Conservation (phyloP, 2,888 invertebrate genomes). For the Morinoia aosen region DNA sequence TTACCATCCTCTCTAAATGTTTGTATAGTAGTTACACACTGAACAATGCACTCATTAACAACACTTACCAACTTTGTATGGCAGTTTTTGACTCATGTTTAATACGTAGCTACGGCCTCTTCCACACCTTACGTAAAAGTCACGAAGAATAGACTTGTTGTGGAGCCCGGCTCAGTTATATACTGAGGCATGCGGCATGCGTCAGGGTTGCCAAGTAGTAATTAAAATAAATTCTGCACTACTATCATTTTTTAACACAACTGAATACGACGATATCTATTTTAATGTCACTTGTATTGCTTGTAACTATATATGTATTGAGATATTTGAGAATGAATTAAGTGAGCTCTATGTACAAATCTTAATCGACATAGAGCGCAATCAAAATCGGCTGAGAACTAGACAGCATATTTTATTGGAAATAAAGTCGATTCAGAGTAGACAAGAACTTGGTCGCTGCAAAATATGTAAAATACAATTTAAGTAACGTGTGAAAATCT, state of each 20-base stretch:
- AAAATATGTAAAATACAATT: not conserved
- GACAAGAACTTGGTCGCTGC: not conserved
- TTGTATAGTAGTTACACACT: not conserved
- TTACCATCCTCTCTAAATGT: not conserved
- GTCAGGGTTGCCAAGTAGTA: constrained; percentile 25
- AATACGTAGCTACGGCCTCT: not conserved
- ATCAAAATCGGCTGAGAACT: no score
- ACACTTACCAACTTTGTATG: constrained; percentile 50
- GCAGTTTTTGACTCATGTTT: constrained; percentile 44
- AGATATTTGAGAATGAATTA: not conserved
- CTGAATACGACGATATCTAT: no score
- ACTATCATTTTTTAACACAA: no score
- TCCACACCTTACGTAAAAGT: not conserved
- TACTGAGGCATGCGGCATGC: not conserved
- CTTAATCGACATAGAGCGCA: not conserved
- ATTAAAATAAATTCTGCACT: not conserved
- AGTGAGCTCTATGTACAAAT: no score
- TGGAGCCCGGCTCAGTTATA: not conserved
- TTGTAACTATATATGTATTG: no score
- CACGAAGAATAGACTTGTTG: not conserved
- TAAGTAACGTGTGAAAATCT: not conserved
- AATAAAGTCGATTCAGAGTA: no score
- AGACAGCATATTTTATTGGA: no score
- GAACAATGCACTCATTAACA: not conserved
- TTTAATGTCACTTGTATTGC: no score